Percentiles rank a stretch among this genome's conserved stretches.
phyloP scores from a whole-genome alignment of 2,888 invertebrate species.

The Sminthurinus aureus region DNA sequence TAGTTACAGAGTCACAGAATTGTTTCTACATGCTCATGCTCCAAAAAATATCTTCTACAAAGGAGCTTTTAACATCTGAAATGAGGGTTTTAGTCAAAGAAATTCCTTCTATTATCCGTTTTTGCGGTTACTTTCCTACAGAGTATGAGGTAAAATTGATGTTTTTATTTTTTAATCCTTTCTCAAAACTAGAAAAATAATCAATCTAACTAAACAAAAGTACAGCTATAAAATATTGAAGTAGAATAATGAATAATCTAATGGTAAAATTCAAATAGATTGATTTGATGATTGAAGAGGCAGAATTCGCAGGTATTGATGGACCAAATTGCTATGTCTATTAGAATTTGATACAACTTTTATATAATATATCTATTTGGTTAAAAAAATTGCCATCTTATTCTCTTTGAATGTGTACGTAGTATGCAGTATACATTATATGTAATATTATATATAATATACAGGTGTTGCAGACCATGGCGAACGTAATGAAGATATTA shows the following conservation, averaged over 20 bases:
- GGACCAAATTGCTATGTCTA: no score
- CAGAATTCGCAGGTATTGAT: slow-evolving; percentile 44
- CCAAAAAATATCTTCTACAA: slow-evolving; percentile 48
- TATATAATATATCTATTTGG: no score
- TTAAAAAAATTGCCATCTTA: no score
- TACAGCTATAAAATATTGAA: no score
- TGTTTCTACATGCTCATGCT: slow-evolving; percentile 56
- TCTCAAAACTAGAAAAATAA: not conserved
- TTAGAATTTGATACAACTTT: no score
- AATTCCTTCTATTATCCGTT: slow-evolving; percentile 53
- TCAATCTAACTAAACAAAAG: not conserved
- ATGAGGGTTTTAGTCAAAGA: slow-evolving; percentile 53
- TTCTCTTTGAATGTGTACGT: no score
- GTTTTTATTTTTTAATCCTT: not conserved
- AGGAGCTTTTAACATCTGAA: slow-evolving; percentile 50
- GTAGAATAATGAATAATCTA: not conserved
- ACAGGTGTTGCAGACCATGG: slow-evolving; percentile 27
- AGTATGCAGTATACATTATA: no score
- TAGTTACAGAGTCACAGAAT: slow-evolving; percentile 53
- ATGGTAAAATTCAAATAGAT: slow-evolving; percentile 36
- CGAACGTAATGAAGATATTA: slow-evolving; percentile 44
- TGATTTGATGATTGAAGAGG: slow-evolving; percentile 56
- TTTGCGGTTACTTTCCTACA: slow-evolving; percentile 57
- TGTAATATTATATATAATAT: no score
- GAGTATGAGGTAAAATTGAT: slow-evolving; percentile 52